Percentiles rank a stretch among this genome's conserved stretches.
Conservation (phyloP, 2,888 invertebrate genomes). For the Xestia c-nigrum region DNA sequence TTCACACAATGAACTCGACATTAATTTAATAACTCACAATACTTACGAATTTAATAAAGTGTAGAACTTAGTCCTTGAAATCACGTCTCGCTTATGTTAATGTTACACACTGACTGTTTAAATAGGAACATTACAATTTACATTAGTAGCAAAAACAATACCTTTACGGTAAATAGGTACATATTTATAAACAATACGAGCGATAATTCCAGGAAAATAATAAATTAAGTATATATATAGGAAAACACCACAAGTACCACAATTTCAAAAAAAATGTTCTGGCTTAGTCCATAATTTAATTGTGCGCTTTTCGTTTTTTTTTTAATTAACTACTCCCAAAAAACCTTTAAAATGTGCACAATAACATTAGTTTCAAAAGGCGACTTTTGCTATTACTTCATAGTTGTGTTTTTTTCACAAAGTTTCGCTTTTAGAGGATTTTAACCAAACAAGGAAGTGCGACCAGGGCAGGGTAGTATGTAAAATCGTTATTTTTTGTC, state of each 20-base stretch:
- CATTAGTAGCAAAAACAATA: neutral
- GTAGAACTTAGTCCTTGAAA: neutral
- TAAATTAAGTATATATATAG: neutral
- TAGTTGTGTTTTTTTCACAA: no score
- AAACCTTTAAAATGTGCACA: no score
- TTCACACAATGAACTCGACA: neutral
- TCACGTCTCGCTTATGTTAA: neutral
- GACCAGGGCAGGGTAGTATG: no score
- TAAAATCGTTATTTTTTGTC: no score
- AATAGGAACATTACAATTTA: neutral
- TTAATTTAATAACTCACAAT: neutral
- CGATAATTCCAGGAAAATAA: constrained; percentile 14
- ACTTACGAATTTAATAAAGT: neutral
- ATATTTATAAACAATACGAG: neutral
- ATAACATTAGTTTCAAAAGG: no score
- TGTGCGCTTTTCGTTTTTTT: no score
- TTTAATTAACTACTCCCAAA: no score
- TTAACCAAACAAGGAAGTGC: no score
- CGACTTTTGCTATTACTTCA: no score
- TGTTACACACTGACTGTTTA: neutral
- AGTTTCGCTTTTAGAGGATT: no score
- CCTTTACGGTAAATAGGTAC: neutral
- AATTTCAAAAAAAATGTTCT: neutral
- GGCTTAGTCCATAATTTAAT: neutral
- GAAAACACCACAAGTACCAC: no score